Evolutionary conservation across 2,888 invertebrate genomes (phyloP).

Genomic region (Harpalus rubripes): DNA sequence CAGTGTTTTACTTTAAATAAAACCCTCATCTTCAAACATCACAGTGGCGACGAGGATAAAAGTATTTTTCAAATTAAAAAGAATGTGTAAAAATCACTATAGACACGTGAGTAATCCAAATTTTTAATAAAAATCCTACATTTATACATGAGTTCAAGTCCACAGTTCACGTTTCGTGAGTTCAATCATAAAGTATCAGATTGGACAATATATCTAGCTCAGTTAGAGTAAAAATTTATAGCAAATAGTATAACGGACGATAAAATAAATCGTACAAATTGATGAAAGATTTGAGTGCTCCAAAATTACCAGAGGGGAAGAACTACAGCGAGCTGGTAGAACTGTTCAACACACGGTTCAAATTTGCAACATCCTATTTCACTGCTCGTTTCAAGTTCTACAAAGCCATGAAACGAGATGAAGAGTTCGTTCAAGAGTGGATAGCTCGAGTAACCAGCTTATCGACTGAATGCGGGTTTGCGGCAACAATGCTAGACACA

Average conservation of each 20-base stretch:
- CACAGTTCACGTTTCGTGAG: background rate
- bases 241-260: background rate
- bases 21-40: no score
- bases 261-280: background rate
- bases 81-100: no score
- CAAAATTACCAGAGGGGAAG: background rate
- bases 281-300: slow-evolving; percentile 3
- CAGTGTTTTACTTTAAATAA: no score
- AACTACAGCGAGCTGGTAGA: background rate
- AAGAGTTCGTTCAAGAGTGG: slow-evolving; percentile 14
- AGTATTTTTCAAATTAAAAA: no score
- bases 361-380: background rate
- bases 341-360: background rate
- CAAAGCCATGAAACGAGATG: background rate
- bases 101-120: no score
- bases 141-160: no score
- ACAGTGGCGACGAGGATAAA: no score
- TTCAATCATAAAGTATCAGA: background rate
- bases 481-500: background rate
- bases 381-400: background rate
- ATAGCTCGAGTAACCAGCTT: slow-evolving; percentile 5
- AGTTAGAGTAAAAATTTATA: background rate
- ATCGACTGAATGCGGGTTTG: slow-evolving; percentile 1
- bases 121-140: no score
- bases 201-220: slow-evolving; percentile 9